Conservation (phyloP, 2,113 vertebrate genomes). For the cattle (Bos taurus) region DNA sequence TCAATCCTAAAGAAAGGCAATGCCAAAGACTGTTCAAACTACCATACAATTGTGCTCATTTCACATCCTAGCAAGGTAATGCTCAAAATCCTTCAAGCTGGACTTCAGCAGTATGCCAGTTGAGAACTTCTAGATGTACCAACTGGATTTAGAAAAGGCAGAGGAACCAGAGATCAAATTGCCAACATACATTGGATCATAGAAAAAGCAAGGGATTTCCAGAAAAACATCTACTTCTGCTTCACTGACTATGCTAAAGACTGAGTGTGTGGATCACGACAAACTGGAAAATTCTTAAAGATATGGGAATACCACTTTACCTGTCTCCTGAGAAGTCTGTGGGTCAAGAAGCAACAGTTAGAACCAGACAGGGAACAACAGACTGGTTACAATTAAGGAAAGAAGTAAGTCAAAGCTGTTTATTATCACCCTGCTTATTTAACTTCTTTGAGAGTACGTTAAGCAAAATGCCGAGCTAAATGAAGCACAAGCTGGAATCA, state of each 20-base stretch:
- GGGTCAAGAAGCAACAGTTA: not conserved
- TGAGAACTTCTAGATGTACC: not conserved
- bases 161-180: not conserved
- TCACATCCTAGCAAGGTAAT: not conserved
- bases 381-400: not conserved
- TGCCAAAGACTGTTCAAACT: not conserved
- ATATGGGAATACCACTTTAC: not conserved
- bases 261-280: not conserved
- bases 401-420: not conserved
- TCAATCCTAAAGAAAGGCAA: not conserved
- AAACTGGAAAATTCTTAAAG: not conserved
- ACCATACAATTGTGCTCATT: not conserved
- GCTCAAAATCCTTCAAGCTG: not conserved
- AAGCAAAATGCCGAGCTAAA: not conserved
- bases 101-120: not conserved
- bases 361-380: not conserved
- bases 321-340: not conserved
- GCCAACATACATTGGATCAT: not conserved
- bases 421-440: not conserved
- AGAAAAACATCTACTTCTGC: not conserved
- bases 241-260: not conserved
- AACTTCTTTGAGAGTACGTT: not conserved
- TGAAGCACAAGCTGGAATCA: not conserved
- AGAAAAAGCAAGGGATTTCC: not conserved
- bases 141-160: not conserved